Percentiles rank a stretch among this genome's conserved stretches.
These are phyloP conservation scores for Emys orbicularis DNA, from an alignment of 2,797 vertebrate genomes.

Conservation along the genomic window DNA sequence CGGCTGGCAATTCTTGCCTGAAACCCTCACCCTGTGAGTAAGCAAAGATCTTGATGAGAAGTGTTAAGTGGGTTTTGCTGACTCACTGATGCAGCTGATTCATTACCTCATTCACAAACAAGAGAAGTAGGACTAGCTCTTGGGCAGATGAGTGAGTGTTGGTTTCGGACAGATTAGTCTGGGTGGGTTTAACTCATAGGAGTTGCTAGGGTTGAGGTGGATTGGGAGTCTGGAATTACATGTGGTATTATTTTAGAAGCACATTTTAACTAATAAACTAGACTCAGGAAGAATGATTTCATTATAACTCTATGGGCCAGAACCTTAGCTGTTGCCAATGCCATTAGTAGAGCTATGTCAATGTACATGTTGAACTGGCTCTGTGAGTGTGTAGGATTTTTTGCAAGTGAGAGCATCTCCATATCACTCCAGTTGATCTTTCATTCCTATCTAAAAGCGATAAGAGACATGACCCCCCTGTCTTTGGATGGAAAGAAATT, in stretches of 20 bases:
- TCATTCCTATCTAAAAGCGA: not conserved
- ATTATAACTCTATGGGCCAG: not conserved
- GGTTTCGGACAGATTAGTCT: accelerated
- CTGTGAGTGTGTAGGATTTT: not conserved
- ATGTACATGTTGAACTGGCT: not conserved
- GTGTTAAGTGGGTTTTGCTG: constrained; percentile 38
- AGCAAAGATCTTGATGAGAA: not conserved
- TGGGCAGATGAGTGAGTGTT: not conserved
- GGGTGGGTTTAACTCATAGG: not conserved
- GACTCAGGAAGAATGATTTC: not conserved
- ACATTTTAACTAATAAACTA: not conserved
- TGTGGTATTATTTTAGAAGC: not conserved
- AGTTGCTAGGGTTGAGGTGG: constrained; percentile 20
- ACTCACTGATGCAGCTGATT: constrained; percentile 16
- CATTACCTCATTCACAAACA: constrained; percentile 1
- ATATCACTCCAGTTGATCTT: not conserved
- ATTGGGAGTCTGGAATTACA: constrained; percentile 32
- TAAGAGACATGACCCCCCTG: not conserved
- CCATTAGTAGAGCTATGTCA: not conserved
- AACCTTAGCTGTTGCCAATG: not conserved
- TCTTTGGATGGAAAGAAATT: not conserved
- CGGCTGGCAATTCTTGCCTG: constrained; percentile 46
- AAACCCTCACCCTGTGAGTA: constrained; percentile 31
- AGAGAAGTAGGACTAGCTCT: constrained; percentile 9
- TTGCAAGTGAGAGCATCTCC: not conserved